Percentiles rank a stretch among this genome's conserved stretches.
phyloP scores from a whole-genome alignment of 2,888 invertebrate genomes.

The Meghimatium bilineatum region DNA sequence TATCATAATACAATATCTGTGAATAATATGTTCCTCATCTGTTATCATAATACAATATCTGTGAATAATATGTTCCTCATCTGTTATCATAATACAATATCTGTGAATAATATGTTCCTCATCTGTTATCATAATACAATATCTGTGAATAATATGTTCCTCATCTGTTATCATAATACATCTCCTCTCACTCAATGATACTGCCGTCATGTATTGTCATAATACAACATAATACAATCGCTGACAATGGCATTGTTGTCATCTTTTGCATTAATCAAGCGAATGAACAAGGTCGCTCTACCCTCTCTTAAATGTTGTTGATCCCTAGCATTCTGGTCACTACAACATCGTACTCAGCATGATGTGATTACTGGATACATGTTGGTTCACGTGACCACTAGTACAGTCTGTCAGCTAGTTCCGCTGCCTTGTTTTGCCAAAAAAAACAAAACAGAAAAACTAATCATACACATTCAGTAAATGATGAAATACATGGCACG shows the following conservation, averaged over 20 bases:
- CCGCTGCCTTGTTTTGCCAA: background rate
- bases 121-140: too few relatives aligned
- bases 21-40: too few relatives aligned
- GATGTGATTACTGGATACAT: background rate
- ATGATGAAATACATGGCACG: background rate
- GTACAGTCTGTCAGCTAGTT: background rate
- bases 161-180: too few relatives aligned
- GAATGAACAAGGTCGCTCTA: constrained; percentile 1
- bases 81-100: too few relatives aligned
- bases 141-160: too few relatives aligned
- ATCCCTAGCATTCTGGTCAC: background rate
- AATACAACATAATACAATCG: background rate
- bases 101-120: too few relatives aligned
- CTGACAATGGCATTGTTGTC: background rate
- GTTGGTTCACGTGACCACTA: background rate
- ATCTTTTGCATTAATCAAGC: background rate
- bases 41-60: too few relatives aligned
- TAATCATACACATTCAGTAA: background rate
- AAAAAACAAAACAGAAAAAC: background rate
- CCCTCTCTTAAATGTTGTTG: background rate
- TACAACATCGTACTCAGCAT: background rate
- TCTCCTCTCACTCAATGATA: too few relatives aligned
- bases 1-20: too few relatives aligned
- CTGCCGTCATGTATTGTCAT: too few relatives aligned
- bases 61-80: too few relatives aligned